Conservation (phyloP, 1,140 invertebrate species). For the Lepidurus packardi region DNA sequence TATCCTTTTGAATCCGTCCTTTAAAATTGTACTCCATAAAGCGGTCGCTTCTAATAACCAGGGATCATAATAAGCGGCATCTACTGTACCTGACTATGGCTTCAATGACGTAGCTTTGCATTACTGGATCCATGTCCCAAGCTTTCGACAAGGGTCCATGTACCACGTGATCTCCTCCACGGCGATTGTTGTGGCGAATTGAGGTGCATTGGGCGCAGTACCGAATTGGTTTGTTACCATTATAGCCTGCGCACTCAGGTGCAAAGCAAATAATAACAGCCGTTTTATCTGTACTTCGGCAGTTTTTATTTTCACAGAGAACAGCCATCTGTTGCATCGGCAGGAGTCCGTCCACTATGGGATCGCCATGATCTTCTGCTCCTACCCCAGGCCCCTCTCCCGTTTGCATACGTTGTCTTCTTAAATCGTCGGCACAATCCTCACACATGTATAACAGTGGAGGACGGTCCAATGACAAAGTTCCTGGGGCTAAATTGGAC, state of each 20-base stretch:
- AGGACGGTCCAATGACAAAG: constrained; percentile 68
- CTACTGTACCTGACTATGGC: constrained; percentile 79
- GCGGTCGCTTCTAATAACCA: constrained; percentile 42
- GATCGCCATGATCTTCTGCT: constrained; percentile 53
- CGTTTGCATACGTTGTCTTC: constrained; percentile 49
- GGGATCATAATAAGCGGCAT: not conserved
- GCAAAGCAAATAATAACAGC: constrained; percentile 95
- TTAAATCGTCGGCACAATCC: constrained; percentile 88
- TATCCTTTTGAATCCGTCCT: too few relatives aligned
- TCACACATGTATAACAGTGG: constrained; percentile 94
- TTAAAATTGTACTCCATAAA: constrained; percentile 42
- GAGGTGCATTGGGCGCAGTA: constrained; percentile 88
- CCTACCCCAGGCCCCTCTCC: not conserved
- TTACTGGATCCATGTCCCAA: constrained; percentile 81
- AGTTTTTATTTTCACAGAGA: constrained; percentile 97
- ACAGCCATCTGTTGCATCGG: constrained; percentile 91
- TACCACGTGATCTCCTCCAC: constrained; percentile 80
- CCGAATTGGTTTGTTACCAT: constrained; percentile 89
- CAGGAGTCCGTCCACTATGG: constrained; percentile 81
- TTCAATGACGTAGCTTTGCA: constrained; percentile 89
- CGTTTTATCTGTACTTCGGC: constrained; percentile 83
- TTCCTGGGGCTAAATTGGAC: constrained; percentile 38
- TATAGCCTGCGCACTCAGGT: constrained; percentile 91
- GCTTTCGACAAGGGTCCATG: constrained; percentile 77
- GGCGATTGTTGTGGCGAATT: constrained; percentile 75